Conservation (phyloP, 2,113 vertebrate species). For the Archilochus colubris region DNA sequence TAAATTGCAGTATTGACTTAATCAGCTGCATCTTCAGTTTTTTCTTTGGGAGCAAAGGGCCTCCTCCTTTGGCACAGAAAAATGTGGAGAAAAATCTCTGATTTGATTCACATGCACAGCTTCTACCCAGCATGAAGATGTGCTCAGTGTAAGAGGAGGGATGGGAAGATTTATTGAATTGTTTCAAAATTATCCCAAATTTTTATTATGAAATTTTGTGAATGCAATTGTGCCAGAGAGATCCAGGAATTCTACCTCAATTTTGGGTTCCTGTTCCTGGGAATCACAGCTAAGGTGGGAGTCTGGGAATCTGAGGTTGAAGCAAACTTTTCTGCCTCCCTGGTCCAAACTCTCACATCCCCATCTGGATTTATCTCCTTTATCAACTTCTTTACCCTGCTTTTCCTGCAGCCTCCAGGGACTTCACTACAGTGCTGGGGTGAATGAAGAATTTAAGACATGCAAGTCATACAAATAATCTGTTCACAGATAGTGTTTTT, state of each 20-base stretch:
- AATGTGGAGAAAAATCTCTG: not conserved
- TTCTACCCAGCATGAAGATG: not conserved
- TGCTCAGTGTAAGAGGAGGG: not conserved
- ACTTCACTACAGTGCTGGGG: not conserved
- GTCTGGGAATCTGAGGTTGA: not conserved
- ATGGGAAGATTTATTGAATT: not conserved
- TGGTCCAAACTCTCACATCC: not conserved
- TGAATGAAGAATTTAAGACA: not conserved
- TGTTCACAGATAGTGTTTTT: not conserved
- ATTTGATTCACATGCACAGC: fast-evolving
- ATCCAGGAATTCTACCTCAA: not conserved
- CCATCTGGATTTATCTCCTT: not conserved
- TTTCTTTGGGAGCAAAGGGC: not conserved
- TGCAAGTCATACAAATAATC: not conserved
- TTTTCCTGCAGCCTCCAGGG: not conserved
- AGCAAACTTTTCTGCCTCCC: not conserved
- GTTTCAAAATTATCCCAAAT: not conserved
- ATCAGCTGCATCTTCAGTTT: not conserved
- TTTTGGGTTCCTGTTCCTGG: not conserved
- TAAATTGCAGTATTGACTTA: not conserved
- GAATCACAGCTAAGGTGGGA: not conserved
- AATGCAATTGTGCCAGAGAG: not conserved
- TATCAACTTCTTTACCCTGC: not conserved
- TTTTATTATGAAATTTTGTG: not conserved
- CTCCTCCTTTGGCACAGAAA: not conserved